A percentile compares a stretch with the other conserved stretches of the same genome.
phyloP scores from a whole-genome alignment of 2,888 invertebrate genomes.

The Cerastis rubricosa region DNA sequence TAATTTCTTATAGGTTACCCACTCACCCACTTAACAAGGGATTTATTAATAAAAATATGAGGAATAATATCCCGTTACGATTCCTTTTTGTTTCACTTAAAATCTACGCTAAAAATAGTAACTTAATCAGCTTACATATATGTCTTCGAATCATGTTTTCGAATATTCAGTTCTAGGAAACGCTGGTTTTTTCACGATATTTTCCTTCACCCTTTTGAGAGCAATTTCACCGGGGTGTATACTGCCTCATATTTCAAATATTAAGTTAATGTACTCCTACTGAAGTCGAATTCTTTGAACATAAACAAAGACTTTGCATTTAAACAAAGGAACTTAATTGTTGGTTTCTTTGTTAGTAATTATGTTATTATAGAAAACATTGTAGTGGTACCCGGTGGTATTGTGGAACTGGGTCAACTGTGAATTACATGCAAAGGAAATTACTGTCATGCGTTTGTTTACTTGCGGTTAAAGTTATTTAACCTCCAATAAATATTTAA shows the following conservation, averaged over 20 bases:
- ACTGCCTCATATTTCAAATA: not conserved
- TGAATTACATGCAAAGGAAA: conserved; percentile 2
- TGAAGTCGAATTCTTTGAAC: not conserved
- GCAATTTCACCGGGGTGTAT: not conserved
- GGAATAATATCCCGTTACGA: too few species aligned
- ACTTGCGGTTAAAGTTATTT: not conserved
- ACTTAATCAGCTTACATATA: too few species aligned
- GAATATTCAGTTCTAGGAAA: too few species aligned
- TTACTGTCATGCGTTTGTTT: conserved; percentile 2
- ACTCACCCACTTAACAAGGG: too few species aligned
- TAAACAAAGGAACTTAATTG: not conserved
- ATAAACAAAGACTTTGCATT: not conserved
- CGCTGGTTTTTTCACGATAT: not conserved
- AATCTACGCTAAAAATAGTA: too few species aligned
- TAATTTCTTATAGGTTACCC: too few species aligned
- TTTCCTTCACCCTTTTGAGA: not conserved
- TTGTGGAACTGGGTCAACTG: conserved; percentile 17
- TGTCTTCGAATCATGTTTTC: too few species aligned
- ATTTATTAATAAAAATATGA: too few species aligned
- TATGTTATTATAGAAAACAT: not conserved
- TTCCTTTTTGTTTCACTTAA: too few species aligned
- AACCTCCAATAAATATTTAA: not conserved
- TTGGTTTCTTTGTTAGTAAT: conserved; percentile 10
- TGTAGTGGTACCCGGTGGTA: not conserved
- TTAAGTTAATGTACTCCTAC: not conserved